These are phyloP conservation scores for Aricia agestis DNA, from an alignment of 1,140 invertebrate species.

Conservation along the genomic window DNA sequence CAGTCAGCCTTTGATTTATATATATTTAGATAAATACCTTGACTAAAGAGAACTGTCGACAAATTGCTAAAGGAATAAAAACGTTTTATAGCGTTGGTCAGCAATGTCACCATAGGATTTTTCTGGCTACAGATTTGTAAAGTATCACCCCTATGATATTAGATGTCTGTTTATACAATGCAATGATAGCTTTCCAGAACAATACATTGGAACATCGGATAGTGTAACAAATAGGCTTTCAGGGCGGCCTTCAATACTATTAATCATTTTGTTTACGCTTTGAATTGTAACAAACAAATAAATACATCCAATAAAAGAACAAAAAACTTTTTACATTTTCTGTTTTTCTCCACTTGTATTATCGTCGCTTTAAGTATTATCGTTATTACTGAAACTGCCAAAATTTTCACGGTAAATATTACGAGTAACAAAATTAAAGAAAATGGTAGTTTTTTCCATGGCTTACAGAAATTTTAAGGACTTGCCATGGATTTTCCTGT, in stretches of 20 bases:
- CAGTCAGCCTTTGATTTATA: no score
- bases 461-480: no score
- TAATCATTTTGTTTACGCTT: slow-evolving; percentile 36
- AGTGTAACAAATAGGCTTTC: slow-evolving; percentile 11
- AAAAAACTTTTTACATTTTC: slow-evolving; percentile 14
- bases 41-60: no score
- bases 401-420: slow-evolving; percentile 1
- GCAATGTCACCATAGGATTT: no score
- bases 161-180: neutral
- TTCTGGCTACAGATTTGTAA: no score
- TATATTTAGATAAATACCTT: no score
- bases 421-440: neutral
- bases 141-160: no score
- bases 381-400: neutral
- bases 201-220: neutral
- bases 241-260: slow-evolving; percentile 15
- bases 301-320: slow-evolving; percentile 15
- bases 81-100: no score
- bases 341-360: neutral
- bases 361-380: neutral
- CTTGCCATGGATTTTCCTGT: no score
- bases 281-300: slow-evolving; percentile 19
- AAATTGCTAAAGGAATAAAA: no score
- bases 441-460: neutral
- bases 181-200: neutral